Evolutionary conservation across 2,888 invertebrate genomes (phyloP).

Genomic region (Pteria penguin): DNA sequence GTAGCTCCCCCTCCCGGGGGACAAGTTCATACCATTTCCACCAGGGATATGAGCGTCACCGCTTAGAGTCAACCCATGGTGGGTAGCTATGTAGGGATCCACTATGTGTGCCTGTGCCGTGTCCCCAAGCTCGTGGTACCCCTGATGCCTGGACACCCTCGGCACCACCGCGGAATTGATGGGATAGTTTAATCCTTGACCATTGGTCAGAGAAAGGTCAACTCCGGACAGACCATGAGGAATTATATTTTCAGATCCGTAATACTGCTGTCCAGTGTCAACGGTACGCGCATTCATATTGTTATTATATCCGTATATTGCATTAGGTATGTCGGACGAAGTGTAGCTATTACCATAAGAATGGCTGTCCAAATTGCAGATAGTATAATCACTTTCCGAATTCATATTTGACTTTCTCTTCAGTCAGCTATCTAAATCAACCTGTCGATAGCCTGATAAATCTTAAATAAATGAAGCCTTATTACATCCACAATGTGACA

Average conservation of each 20-base stretch:
- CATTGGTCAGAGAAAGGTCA: constrained; percentile 61
- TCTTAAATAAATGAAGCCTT: constrained; percentile 78
- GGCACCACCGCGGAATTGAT: constrained; percentile 57
- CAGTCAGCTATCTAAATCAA: constrained; percentile 67
- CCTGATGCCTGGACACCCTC: constrained; percentile 46
- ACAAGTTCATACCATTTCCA: constrained; percentile 53
- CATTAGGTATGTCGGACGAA: constrained; percentile 58
- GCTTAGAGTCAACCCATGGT: constrained; percentile 32
- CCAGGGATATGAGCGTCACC: constrained; percentile 47
- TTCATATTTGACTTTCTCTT: constrained; percentile 70
- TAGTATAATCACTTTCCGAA: constrained; percentile 76
- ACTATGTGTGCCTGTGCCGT: constrained; percentile 55
- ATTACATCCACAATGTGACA: constrained; percentile 74
- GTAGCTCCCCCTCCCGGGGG: constrained; percentile 57
- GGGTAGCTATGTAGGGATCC: constrained; percentile 55
- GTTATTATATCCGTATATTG: constrained; percentile 65
- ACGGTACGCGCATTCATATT: constrained; percentile 65
- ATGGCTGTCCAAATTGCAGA: constrained; percentile 78
- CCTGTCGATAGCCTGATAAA: constrained; percentile 75
- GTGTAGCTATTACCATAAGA: constrained; percentile 72
- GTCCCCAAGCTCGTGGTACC: constrained; percentile 53
- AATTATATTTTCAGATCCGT: constrained; percentile 57
- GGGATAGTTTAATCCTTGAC: constrained; percentile 57
- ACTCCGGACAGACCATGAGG: constrained; percentile 51
- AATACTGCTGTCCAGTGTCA: constrained; percentile 72